Percentiles rank a stretch among this genome's conserved stretches.
phyloP scores from a whole-genome alignment of 2,797 vertebrate genomes.

The Zalophus californianus region DNA sequence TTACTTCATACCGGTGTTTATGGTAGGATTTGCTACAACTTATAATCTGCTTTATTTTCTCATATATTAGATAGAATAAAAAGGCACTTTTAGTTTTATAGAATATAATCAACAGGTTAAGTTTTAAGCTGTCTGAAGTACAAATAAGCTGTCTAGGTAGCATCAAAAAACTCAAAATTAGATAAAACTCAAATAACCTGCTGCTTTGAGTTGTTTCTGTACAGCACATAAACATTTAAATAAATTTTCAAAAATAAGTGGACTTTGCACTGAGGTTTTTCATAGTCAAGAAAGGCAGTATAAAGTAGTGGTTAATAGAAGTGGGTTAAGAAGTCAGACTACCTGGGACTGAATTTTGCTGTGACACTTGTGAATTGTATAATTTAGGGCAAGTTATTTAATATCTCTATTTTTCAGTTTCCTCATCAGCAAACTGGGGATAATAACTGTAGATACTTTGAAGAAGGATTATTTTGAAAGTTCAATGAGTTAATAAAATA shows the following conservation, averaged over 20 bases:
- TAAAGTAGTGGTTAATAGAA: neutral
- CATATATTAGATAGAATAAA: constrained; percentile 2
- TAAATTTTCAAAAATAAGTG: neutral
- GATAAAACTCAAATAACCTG: neutral
- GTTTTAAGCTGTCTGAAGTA: neutral
- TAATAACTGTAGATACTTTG: neutral
- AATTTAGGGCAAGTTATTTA: neutral
- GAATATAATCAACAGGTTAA: neutral
- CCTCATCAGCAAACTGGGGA: neutral
- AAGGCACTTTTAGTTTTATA: neutral
- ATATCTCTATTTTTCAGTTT: neutral
- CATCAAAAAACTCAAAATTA: neutral
- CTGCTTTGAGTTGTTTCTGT: neutral
- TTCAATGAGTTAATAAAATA: neutral
- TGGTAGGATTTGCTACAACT: neutral
- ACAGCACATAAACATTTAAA: neutral
- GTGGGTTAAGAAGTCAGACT: neutral
- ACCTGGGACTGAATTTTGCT: neutral
- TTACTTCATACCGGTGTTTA: neutral
- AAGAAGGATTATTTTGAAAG: neutral
- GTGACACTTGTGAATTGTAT: neutral
- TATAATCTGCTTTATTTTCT: constrained; percentile 18
- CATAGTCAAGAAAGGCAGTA: neutral
- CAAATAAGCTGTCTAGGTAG: neutral
- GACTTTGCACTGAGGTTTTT: neutral